Evolutionary conservation across 2,888 invertebrate species (phyloP).

Genomic region (Lutraria lutraria): DNA sequence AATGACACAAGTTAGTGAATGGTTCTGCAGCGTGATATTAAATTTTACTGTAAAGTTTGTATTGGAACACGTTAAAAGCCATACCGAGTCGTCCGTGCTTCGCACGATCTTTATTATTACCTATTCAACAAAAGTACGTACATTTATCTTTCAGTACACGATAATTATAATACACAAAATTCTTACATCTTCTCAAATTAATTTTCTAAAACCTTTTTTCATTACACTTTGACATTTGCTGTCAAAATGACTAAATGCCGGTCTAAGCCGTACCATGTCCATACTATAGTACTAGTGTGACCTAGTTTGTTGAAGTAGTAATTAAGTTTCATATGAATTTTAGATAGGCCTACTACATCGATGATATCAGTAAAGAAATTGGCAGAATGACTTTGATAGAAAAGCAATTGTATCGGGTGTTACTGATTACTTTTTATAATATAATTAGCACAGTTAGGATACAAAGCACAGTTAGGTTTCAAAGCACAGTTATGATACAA

Average conservation of each 20-base stretch:
- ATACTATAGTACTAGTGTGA: neutral
- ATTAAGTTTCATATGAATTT: too few species aligned
- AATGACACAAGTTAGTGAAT: neutral
- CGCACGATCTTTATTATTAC: neutral
- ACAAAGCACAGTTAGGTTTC: too few species aligned
- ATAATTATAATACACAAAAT: neutral
- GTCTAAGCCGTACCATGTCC: neutral
- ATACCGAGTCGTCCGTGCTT: conserved; percentile 3
- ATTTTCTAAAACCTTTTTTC: neutral
- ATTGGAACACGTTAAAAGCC: neutral
- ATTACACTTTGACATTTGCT: neutral
- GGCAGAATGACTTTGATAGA: neutral
- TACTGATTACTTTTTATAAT: too few species aligned
- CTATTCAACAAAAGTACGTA: neutral
- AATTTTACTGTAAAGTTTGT: neutral
- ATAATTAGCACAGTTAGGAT: too few species aligned
- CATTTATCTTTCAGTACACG: neutral
- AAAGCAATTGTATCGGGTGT: neutral
- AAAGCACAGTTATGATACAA: too few species aligned
- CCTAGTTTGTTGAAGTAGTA: too few species aligned
- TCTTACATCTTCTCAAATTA: neutral
- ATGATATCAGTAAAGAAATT: neutral
- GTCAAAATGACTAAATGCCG: neutral
- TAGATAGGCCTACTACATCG: too few species aligned
- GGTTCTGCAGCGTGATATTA: neutral